Evolutionary conservation across 2,113 vertebrate genomes (phyloP).

Genomic region (Syngnathus floridae): DNA sequence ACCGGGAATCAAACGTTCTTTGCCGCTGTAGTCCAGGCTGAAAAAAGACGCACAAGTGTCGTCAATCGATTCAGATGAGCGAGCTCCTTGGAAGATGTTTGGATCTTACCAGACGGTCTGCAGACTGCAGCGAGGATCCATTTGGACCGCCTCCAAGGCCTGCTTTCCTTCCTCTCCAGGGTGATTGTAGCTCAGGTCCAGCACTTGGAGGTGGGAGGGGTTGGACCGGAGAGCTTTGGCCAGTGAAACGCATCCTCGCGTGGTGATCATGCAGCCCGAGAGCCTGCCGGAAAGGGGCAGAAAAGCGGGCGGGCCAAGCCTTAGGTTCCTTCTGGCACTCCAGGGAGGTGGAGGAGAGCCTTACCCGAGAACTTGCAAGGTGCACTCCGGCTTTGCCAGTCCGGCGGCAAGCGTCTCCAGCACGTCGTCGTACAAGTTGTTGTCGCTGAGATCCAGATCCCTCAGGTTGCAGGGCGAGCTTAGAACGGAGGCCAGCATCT

Average conservation of each 20-base stretch:
- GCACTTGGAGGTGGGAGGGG: background rate
- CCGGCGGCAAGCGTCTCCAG: background rate
- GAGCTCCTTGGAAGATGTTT: no score
- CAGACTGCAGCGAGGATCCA: background rate
- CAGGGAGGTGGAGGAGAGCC: no score
- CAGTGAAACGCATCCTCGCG: background rate
- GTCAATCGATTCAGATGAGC: no score
- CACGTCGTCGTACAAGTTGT: background rate
- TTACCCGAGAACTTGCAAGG: background rate
- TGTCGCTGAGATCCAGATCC: slow-evolving; percentile 2
- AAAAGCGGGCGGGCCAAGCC: no score
- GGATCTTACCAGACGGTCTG: background rate
- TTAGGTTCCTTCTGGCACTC: no score
- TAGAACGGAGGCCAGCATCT: background rate
- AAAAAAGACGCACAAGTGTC: background rate
- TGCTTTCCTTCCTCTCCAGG: background rate
- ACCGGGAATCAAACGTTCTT: background rate
- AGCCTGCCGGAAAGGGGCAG: background rate
- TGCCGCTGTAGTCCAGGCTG: slow-evolving; percentile 1
- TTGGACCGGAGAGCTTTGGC: slow-evolving; percentile 1
- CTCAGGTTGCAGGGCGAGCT: background rate
- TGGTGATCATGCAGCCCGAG: slow-evolving; percentile 3
- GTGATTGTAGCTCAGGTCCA: slow-evolving; percentile 10
- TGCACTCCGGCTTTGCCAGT: background rate
- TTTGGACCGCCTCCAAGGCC: background rate